Base-by-base conservation (phyloP, 2,888 invertebrate genomes). In the Lasioglossum zephyrum region DNA sequence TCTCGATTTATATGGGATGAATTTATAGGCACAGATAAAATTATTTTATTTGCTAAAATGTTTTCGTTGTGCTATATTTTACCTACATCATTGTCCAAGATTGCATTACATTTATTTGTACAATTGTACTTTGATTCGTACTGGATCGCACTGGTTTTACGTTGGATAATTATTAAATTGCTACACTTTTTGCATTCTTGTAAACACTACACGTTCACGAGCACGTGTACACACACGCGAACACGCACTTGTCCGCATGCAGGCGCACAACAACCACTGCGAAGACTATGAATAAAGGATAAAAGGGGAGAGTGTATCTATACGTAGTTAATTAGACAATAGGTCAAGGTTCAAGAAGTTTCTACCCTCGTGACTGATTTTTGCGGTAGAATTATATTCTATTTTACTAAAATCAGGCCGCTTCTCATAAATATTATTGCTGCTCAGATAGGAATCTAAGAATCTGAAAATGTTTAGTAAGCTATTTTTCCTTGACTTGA, bases 341-440 rank as follows among this genome's bases (percentile, higher is more conserved):
- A 82, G 73, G 63, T 73, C 82, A 82, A 73, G 73, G 53, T 73
- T 81, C 66, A 44, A 36, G 49, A 81, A 73, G 44, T 73, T 8
- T 63, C 41, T 73, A 53, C 49, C n/a, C 60, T 73, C 39, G 41
- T 49, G 26, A 18, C 66, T 81, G 31, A 81, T 74, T 49, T 11
- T 70, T 70, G 41, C 5, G 4, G 41, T 41, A 41, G n/a, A n/a
- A 41, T 70, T n/a, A 5, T 41, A 70, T 70, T 70, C 9, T 41
- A 5, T 5, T 70, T 70, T n/a, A 11, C 41, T n/a, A 2, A n/a
- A n/a, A n/a, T 41, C 39, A n/a, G 4, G 13, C 4, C n/a, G 70
- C 41, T 3, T 11, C n/a, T 41, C 22, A 5, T 36, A 5, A n/a
- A 13, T 4, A 41, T 22, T 4, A 41, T 70, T 39, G 22, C 2